Evolutionary conservation across 2,888 invertebrate genomes (phyloP).

Genomic region (Trissolcus brochymenae): DNA sequence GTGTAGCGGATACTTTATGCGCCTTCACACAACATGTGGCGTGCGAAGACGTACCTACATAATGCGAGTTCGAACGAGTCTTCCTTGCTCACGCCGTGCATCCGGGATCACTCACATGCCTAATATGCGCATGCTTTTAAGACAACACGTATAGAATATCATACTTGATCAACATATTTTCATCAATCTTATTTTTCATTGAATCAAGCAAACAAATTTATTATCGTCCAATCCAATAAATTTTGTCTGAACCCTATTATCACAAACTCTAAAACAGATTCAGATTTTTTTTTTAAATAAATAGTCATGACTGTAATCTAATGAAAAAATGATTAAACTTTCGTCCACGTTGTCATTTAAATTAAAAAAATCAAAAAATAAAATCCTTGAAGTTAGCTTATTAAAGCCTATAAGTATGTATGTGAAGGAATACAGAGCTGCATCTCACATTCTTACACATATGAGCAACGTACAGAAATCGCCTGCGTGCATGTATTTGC

Average conservation of each 20-base stretch:
- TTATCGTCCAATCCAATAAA: no score
- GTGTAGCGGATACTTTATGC: slow-evolving; percentile 53
- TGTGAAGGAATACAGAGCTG: slow-evolving; percentile 13
- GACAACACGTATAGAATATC: slow-evolving; percentile 23
- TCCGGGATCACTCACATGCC: slow-evolving; percentile 65
- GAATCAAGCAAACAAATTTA: no score
- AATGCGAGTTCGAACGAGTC: slow-evolving; percentile 61
- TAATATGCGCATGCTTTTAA: slow-evolving; percentile 41
- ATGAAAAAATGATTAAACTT: slow-evolving; percentile 2
- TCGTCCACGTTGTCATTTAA: slow-evolving; percentile 3
- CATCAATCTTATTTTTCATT: neutral
- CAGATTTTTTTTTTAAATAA: no score
- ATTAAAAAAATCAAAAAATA: slow-evolving; percentile 6
- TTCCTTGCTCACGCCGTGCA: slow-evolving; percentile 59
- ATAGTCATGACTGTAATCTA: no score
- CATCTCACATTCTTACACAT: slow-evolving; percentile 6
- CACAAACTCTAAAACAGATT: no score
- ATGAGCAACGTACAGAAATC: slow-evolving; percentile 16
- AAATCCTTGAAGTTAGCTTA: slow-evolving; percentile 13
- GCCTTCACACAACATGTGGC: slow-evolving; percentile 56
- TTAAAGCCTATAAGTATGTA: slow-evolving; percentile 13
- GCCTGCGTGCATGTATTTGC: slow-evolving; percentile 14
- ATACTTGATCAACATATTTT: slow-evolving; percentile 2
- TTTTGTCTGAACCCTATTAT: no score
- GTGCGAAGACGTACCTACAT: slow-evolving; percentile 57